These are phyloP conservation scores for Triplophysa rosa DNA, from an alignment of 2,113 vertebrate genomes.

Conservation along the genomic window DNA sequence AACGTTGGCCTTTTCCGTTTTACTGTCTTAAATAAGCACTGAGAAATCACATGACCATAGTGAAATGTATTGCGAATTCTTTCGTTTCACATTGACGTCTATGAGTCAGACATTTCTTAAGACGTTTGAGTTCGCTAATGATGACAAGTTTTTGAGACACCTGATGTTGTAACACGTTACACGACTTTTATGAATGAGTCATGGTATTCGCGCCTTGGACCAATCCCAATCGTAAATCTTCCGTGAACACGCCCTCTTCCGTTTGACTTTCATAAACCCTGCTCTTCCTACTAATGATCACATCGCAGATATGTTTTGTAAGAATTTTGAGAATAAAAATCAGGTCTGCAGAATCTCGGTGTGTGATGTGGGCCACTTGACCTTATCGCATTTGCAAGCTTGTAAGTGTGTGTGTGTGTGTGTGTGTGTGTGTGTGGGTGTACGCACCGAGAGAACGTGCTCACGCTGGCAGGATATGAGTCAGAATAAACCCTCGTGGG, in stretches of 20 bases:
- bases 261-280: not conserved
- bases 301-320: not conserved
- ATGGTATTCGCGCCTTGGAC: not conserved
- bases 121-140: not conserved
- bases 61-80: too few species aligned
- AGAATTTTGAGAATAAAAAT: not conserved
- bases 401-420: not conserved
- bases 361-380: not conserved
- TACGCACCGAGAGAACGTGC: constrained; percentile 11
- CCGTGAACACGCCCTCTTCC: not conserved
- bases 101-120: too few species aligned
- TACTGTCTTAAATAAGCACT: too few species aligned
- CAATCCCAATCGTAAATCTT: not conserved
- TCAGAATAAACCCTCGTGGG: constrained; percentile 60
- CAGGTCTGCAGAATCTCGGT: not conserved
- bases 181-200: constrained; percentile 10
- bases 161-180: not conserved
- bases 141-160: not conserved
- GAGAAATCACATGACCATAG: too few species aligned
- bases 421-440: not conserved
- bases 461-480: constrained; percentile 58
- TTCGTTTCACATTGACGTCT: too few species aligned
- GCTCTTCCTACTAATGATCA: not conserved
- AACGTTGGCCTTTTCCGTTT: too few species aligned
- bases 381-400: not conserved